Percentiles rank a stretch among this genome's conserved stretches.
phyloP scores from a whole-genome alignment of 2,797 vertebrate genomes.

The Galaxias olidus region DNA sequence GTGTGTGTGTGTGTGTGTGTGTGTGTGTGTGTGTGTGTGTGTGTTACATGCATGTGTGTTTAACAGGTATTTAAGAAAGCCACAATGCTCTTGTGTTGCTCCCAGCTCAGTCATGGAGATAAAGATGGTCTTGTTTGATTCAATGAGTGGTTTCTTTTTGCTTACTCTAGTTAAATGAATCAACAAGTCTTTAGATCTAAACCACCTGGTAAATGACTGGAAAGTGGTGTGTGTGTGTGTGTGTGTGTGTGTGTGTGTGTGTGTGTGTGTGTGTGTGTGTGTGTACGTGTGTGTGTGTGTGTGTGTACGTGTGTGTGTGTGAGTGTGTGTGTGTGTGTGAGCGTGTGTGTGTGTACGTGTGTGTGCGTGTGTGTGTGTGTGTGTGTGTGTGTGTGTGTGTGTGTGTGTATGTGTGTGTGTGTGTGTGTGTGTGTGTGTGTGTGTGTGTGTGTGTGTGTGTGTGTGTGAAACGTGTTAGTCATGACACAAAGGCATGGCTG shows the following conservation, averaged over 20 bases:
- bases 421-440: not conserved
- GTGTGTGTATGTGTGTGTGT: conserved; percentile 1
- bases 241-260: too few species aligned
- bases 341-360: not conserved
- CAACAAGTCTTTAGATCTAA: too few species aligned
- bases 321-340: not conserved
- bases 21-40: conserved; percentile 1
- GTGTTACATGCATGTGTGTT: conserved; percentile 1
- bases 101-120: too few species aligned
- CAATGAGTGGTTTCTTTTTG: too few species aligned
- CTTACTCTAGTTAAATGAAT: too few species aligned
- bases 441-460: not conserved
- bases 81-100: too few species aligned
- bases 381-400: conserved; percentile 3
- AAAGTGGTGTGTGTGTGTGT: too few species aligned
- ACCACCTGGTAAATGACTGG: too few species aligned
- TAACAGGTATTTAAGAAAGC: too few species aligned
- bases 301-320: not conserved
- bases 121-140: too few species aligned
- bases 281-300: conserved; percentile 3
- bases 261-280: too few species aligned
- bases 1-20: not conserved
- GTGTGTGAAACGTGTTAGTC: not conserved
- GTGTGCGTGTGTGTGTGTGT: not conserved
- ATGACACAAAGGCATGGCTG: too few species aligned